Percentiles rank a stretch among this genome's conserved stretches.
Conservation (phyloP, 2,797 vertebrate species). For the Lophura swinhoii region DNA sequence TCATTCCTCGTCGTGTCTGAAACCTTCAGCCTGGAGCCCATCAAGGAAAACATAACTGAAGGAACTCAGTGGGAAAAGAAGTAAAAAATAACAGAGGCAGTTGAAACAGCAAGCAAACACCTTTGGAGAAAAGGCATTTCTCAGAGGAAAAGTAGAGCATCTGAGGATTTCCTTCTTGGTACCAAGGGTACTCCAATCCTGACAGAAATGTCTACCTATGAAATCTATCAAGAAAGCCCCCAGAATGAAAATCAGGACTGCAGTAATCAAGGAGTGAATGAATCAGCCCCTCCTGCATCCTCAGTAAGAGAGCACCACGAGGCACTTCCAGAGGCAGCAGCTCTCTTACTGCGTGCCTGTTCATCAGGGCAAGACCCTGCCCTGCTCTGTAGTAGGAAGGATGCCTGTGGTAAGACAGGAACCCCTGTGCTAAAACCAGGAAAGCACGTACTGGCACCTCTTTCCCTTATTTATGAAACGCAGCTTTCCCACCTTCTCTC, state of each 20-base stretch:
- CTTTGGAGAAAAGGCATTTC: slow-evolving; percentile 19
- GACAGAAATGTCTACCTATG: not conserved
- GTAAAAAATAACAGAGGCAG: not conserved
- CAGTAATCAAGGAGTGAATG: not conserved
- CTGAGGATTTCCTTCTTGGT: not conserved
- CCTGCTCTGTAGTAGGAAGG: not conserved
- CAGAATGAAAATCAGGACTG: not conserved
- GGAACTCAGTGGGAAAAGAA: not conserved
- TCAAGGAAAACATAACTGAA: slow-evolving; percentile 28
- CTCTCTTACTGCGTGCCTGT: not conserved
- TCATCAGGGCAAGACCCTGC: not conserved
- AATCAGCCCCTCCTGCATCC: not conserved
- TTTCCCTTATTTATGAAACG: not conserved
- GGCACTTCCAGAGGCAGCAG: not conserved
- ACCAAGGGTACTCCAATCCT: not conserved
- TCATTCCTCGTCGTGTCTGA: not conserved
- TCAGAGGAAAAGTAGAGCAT: not conserved
- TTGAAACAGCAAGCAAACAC: not conserved
- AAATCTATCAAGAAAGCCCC: not conserved
- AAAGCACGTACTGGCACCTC: not conserved
- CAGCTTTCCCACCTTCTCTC: not conserved
- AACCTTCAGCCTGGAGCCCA: not conserved
- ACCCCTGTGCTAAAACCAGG: not conserved
- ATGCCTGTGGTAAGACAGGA: not conserved
- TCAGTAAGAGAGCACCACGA: not conserved